Percentiles rank a stretch among this genome's conserved stretches.
Conservation (phyloP, 1,140 invertebrate genomes). For the Ceratina australensis region DNA sequence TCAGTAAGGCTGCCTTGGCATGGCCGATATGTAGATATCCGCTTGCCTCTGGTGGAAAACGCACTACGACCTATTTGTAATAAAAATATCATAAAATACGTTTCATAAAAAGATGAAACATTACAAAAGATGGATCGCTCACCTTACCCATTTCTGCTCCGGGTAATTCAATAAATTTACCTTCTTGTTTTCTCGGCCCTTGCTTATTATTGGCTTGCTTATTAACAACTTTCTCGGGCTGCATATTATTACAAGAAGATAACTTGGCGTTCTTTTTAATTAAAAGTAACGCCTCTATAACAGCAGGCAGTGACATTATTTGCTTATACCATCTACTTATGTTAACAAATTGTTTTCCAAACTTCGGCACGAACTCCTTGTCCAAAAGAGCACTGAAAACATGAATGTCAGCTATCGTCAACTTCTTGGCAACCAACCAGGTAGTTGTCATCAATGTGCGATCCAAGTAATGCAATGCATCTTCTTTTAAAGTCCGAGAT, state of each 20-base stretch:
- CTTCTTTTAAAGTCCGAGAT: slow-evolving; percentile 80
- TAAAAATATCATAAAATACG: slow-evolving; percentile 13
- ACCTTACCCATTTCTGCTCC: slow-evolving; percentile 98
- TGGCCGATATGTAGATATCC: slow-evolving; percentile 99
- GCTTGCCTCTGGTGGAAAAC: slow-evolving; percentile 98
- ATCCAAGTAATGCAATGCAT: slow-evolving; percentile 87
- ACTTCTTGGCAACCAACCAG: slow-evolving; percentile 87
- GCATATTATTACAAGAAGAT: slow-evolving; percentile 36
- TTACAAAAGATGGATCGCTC: slow-evolving; percentile 70
- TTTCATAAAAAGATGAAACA: slow-evolving; percentile 8
- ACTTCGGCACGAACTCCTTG: slow-evolving; percentile 68
- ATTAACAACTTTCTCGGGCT: slow-evolving; percentile 59
- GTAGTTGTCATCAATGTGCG: slow-evolving; percentile 86
- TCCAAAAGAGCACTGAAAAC: slow-evolving; percentile 87
- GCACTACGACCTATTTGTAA: slow-evolving; percentile 84
- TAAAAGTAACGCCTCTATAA: slow-evolving; percentile 66
- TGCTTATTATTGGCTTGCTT: no score
- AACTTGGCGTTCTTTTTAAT: slow-evolving; percentile 68
- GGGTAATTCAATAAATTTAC: slow-evolving; percentile 98
- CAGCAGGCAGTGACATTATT: slow-evolving; percentile 72
- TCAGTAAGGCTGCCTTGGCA: slow-evolving; percentile 98
- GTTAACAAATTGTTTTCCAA: slow-evolving; percentile 68
- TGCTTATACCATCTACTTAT: slow-evolving; percentile 81
- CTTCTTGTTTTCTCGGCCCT: slow-evolving; percentile 85
- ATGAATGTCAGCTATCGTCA: slow-evolving; percentile 93